Evolutionary conservation across 2,888 invertebrate genomes (phyloP), one percentile per base, ranked within the genome.

Genomic region (Pyrrhosoma nymphula): DNA sequence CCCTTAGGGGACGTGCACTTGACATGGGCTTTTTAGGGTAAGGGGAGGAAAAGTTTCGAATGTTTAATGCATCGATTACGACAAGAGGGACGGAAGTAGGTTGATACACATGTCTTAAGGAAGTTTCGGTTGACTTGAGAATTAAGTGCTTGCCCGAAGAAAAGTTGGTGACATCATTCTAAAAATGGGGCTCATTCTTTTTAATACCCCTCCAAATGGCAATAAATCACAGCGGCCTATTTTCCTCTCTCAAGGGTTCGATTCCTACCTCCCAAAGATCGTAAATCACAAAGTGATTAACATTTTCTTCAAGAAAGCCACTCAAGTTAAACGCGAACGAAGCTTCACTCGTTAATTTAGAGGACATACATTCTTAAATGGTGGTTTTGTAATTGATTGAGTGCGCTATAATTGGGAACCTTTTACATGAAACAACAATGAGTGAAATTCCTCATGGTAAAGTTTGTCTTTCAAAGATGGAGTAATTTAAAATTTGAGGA

Each of bases 11-110:
- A 82, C 82, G 30, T 82, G 82, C 35, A 82, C 82, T 82, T 82
- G 82, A 82, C 35, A 82, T 1, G 82, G 35, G 35, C 14, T n/a
- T 82, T 35, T 82, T 35, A n/a, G 35, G 35, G 6, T 12, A 60
- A 60, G 30, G 35, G 82, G 35, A 30, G 82, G 14, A 82, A 82
- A 82, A 82, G 82, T 82, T 35, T 18, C 82, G 82, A 82, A 82
- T 82, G 82, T 82, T 82, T 82, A 82, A 82, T 82, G 82, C 82
- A 82, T 82, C 82, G 82, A 82, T 82, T 82, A 82, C 82, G 18
- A 16, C 47, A 0, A 16, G 82, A 14, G 35, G 82, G 82, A 82
- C 82, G 82, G 30, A 82, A 82, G 82, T 82, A 82, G 82, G 30
- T 35, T 82, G 82, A 82, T 82, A 82, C 82, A 82, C 82, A 82